Base-by-base conservation (phyloP, 2,113 vertebrate species). In the Rana temporaria region DNA sequence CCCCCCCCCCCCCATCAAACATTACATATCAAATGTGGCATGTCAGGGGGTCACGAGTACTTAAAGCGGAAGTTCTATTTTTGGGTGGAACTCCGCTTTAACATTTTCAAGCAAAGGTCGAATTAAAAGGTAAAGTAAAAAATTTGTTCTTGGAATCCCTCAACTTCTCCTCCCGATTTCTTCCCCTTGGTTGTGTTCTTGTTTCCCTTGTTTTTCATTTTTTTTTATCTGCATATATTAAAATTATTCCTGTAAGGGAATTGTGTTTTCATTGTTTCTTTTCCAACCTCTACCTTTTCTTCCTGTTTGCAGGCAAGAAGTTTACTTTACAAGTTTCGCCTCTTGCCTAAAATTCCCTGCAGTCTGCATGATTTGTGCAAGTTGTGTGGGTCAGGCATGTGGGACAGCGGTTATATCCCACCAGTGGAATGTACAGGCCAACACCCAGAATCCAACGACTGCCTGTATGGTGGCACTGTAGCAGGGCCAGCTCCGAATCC, bases 401-500 rank as follows among this genome's bases (percentile, higher is more conserved):
- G 98, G 98, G 98, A 99, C 92, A 98, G 98, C 0, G 97, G 97
- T 84, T 98, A 93, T 93, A 97, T 99, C 87, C 98, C 98, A 0
- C 91, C 97, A 0, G 95, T 99, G 87, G 98, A 98, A 92, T 99
- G 98, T 90, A 96, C 96, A 0, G 97, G 97, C 59, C 94, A 96
- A 65, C 98, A 98, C 88, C 89, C 90, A 0, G 95, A 95, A 82
- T 95, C 92, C 0, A 94, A 98, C 87, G 93, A 95, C 92, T 99
- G 98, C 88, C 97, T 97, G 0, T 99, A 96, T 0, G 96, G 96
- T 85, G 97, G 97, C 83, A 95, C 90, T 2, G 90, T 88, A 69
- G 94, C 93, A 48, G 42, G 0, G 0, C 89, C 95, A 7, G 91
- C 93, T 3, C 93, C 94, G 4, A 90, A 88, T 66, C 32, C 86